These are phyloP conservation scores for Olivierus martensii DNA, from an alignment of 1,140 invertebrate genomes.

Conservation along the genomic window DNA sequence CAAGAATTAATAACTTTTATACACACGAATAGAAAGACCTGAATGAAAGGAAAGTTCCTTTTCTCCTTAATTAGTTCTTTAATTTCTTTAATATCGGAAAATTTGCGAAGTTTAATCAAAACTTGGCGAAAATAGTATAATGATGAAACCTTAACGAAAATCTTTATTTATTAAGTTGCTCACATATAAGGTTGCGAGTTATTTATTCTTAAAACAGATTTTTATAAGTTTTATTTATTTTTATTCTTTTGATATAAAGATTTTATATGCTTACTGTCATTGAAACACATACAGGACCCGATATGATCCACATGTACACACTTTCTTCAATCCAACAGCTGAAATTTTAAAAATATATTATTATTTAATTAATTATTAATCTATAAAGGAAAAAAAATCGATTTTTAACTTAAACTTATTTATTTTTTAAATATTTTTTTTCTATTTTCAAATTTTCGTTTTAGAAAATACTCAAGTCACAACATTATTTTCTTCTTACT, in stretches of 20 bases:
- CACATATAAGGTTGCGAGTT: no score
- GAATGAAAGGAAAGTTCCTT: background rate
- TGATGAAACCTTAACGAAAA: no score
- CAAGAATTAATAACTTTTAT: background rate
- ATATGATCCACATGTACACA: conserved; percentile 52
- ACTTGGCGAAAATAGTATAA: no score
- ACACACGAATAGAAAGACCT: no score
- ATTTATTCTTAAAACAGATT: no score
- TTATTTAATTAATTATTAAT: background rate
- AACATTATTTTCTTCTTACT: conserved; percentile 38
- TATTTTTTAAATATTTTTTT: no score
- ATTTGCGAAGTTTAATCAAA: no score
- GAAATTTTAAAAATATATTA: conserved; percentile 17
- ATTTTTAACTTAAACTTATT: no score
- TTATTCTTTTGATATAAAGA: no score
- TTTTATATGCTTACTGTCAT: conserved; percentile 44
- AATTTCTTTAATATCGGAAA: background rate
- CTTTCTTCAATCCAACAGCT: conserved; percentile 75
- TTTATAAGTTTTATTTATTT: no score
- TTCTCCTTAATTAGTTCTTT: background rate
- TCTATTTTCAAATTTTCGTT: background rate
- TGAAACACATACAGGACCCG: conserved; percentile 61
- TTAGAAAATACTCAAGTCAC: no score
- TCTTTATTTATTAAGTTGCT: background rate
- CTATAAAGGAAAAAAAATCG: background rate